Percentiles rank a stretch among this genome's conserved stretches.
These are phyloP conservation scores for Glyphotaelius pellucidus DNA, from an alignment of 2,888 invertebrate genomes.

Conservation along the genomic window DNA sequence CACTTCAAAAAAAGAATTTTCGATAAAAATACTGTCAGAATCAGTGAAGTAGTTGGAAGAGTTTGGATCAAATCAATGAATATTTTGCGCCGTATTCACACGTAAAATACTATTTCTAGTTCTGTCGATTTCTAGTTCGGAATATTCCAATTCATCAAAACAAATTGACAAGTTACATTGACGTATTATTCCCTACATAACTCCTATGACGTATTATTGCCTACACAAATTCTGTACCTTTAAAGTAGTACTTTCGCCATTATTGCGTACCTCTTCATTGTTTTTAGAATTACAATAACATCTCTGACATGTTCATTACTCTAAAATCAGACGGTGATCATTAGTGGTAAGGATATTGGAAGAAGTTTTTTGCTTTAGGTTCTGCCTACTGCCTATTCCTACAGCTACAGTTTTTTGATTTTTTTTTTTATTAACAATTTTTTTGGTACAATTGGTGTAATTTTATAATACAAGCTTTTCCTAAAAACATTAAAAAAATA, in stretches of 20 bases:
- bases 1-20: no score
- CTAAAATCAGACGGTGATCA: neutral
- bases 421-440: no score
- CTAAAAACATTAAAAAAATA: no score
- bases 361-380: neutral
- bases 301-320: neutral
- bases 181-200: neutral
- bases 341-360: neutral
- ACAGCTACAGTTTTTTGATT: no score
- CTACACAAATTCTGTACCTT: neutral
- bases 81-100: neutral
- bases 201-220: neutral
- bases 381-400: no score
- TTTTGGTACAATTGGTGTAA: no score
- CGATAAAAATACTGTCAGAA: no score
- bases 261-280: neutral
- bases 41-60: no score
- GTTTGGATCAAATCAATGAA: no score
- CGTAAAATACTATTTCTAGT: neutral
- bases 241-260: neutral
- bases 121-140: neutral
- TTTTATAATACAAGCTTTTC: no score
- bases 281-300: neutral
- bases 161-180: neutral
- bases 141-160: neutral